Evolutionary conservation across 37 sponge, comb jelly and placozoan species (phyloP).

Genomic region (Chondrosia reniformis): DNA sequence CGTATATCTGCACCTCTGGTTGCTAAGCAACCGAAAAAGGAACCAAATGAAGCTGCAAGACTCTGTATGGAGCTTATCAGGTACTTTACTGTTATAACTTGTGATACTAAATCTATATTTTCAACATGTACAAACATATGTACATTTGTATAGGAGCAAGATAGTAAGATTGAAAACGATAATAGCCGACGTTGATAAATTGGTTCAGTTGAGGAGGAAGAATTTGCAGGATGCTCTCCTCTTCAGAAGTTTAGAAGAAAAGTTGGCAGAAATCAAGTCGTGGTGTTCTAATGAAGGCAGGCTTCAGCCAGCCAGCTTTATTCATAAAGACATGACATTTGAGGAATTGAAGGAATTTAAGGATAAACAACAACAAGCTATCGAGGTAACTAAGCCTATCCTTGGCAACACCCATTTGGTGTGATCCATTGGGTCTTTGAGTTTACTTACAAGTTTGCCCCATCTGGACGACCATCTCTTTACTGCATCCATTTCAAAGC

Average conservation of each 20-base stretch:
- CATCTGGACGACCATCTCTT: too few species aligned
- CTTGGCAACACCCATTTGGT: too few species aligned
- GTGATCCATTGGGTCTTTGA: too few species aligned
- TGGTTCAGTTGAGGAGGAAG: background rate
- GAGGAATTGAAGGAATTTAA: background rate
- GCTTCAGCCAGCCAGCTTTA: background rate
- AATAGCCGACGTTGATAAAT: background rate
- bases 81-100: background rate
- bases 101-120: background rate
- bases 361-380: too few species aligned
- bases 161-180: background rate
- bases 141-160: background rate
- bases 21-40: too few species aligned
- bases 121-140: background rate
- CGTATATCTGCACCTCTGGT: too few species aligned
- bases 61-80: too few species aligned
- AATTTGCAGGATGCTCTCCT: background rate
- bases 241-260: background rate
- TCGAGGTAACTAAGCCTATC: too few species aligned
- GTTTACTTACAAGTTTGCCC: too few species aligned
- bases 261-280: background rate
- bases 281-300: constrained; percentile 5
- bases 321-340: background rate
- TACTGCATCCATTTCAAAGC: too few species aligned
- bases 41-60: too few species aligned